Conservation (phyloP, 2,797 vertebrate genomes). For the Fistularia commersonii region DNA sequence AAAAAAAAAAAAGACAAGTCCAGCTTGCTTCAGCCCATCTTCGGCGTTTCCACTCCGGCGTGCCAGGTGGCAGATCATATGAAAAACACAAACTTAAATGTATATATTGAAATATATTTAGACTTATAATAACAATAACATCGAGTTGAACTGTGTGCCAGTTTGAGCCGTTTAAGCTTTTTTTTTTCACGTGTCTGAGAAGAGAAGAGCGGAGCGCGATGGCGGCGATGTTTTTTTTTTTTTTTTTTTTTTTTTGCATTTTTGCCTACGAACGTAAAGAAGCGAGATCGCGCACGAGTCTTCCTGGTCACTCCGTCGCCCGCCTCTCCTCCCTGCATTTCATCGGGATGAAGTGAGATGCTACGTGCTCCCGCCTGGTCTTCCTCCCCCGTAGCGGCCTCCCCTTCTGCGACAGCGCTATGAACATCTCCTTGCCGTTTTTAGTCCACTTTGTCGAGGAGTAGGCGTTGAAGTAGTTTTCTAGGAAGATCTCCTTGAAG, state of each 20-base stretch:
- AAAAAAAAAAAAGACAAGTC: constrained; percentile 79
- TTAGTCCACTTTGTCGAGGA: constrained; percentile 91
- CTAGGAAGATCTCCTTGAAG: constrained; percentile 96
- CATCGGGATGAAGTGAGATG: constrained; percentile 96
- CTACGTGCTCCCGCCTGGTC: constrained; percentile 88
- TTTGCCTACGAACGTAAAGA: constrained; percentile 23
- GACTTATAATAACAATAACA: constrained; percentile 44
- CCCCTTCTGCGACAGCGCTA: constrained; percentile 93
- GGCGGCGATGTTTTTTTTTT: too few relatives aligned
- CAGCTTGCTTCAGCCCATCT: constrained; percentile 89
- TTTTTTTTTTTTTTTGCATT: too few relatives aligned
- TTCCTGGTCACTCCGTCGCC: constrained; percentile 58
- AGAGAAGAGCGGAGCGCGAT: too few relatives aligned
- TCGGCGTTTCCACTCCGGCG: constrained; percentile 53
- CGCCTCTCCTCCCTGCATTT: constrained; percentile 86
- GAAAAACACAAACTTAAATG: constrained; percentile 33
- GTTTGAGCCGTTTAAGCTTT: constrained; percentile 24
- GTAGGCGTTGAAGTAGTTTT: constrained; percentile 98
- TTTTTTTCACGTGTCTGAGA: background rate
- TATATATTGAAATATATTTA: constrained; percentile 38
- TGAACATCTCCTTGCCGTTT: constrained; percentile 90
- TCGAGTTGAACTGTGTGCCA: constrained; percentile 13
- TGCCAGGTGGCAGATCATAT: constrained; percentile 10
- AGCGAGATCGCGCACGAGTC: constrained; percentile 3
- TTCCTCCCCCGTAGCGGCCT: constrained; percentile 87